A percentile compares a stretch with the other conserved stretches of the same genome.
Evolutionary conservation across 1,140 invertebrate species (phyloP).

Genomic region (Caenorhabditis latens): DNA sequence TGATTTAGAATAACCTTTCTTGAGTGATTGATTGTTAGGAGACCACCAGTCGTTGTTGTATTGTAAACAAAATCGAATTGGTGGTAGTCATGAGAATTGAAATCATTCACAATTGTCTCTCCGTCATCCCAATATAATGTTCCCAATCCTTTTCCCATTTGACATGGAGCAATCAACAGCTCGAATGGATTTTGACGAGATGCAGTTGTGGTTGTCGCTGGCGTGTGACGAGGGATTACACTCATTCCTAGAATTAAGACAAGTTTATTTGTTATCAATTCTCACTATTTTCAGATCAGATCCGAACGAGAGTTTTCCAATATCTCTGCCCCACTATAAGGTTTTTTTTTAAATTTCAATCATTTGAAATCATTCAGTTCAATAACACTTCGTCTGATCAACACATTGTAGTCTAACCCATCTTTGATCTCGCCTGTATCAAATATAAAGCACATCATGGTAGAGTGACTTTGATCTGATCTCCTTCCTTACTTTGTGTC

Average conservation of each 20-base stretch:
- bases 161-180: conserved; percentile 62
- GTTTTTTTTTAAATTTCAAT: neutral
- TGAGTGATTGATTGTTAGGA: conserved; percentile 43
- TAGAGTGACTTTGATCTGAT: conserved; percentile 31
- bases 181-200: conserved; percentile 67
- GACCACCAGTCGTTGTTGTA: neutral
- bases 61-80: conserved; percentile 53
- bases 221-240: conserved; percentile 64
- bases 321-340: neutral
- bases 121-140: conserved; percentile 86
- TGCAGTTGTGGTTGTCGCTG: conserved; percentile 56
- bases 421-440: conserved; percentile 22
- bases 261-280: neutral
- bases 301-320: too few relatives aligned
- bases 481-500: neutral
- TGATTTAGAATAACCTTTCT: neutral
- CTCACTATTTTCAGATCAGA: too few relatives aligned
- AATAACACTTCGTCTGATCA: neutral
- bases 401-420: conserved; percentile 21
- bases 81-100: conserved; percentile 51
- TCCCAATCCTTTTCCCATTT: conserved; percentile 80
- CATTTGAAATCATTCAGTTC: neutral
- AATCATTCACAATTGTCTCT: conserved; percentile 78
- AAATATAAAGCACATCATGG: neutral
- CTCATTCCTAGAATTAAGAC: conserved; percentile 55